A percentile compares a stretch with the other conserved stretches of the same genome.
Conservation (phyloP, 2,888 invertebrate genomes). For the Ptychoptera contaminata region DNA sequence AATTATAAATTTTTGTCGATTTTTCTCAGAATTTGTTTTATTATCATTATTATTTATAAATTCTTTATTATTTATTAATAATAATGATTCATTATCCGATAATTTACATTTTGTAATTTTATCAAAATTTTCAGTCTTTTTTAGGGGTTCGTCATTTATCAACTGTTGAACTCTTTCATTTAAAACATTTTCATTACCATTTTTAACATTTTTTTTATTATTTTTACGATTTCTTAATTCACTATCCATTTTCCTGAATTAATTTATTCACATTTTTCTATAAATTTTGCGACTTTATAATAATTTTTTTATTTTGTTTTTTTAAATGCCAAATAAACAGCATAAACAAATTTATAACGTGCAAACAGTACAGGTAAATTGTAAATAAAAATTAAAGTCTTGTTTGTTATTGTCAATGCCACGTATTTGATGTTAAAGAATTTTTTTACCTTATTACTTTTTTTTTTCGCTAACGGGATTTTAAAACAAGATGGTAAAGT, state of each 20-base stretch:
- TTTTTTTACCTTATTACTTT: no score
- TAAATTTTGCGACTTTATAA: neutral
- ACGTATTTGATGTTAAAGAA: no score
- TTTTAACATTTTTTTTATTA: slow-evolving; percentile 5
- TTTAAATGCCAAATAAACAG: neutral
- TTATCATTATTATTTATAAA: neutral
- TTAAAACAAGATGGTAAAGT: no score
- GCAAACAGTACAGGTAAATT: no score
- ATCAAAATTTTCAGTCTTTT: slow-evolving; percentile 11
- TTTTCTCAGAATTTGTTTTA: slow-evolving; percentile 11
- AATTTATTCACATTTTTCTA: neutral
- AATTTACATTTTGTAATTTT: slow-evolving; percentile 11
- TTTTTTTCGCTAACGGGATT: no score
- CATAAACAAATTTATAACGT: neutral
- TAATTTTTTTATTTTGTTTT: no score
- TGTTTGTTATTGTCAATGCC: no score
- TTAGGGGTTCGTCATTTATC: slow-evolving; percentile 11
- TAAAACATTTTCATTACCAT: neutral
- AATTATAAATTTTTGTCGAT: slow-evolving; percentile 31
- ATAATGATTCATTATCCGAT: slow-evolving; percentile 8
- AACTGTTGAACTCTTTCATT: slow-evolving; percentile 13
- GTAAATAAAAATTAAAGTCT: no score
- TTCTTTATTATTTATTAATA: slow-evolving; percentile 10
- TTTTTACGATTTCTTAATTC: slow-evolving; percentile 8
- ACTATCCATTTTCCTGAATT: neutral